Conservation (phyloP, 1,140 invertebrate genomes). For the Lordiphosa clarofinis region DNA sequence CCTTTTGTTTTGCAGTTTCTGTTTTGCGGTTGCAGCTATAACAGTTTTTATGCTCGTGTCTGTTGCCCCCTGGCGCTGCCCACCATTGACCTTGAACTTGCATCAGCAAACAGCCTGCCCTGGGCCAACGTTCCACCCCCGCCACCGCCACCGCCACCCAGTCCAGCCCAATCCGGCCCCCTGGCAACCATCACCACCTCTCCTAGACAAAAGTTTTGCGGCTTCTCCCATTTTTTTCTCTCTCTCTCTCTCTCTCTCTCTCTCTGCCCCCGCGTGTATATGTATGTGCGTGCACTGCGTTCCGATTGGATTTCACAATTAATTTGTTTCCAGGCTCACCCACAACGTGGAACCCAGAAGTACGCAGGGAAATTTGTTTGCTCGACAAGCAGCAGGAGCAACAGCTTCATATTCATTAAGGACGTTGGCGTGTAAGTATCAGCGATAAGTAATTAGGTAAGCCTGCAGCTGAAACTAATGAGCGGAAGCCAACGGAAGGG, state of each 20-base stretch:
- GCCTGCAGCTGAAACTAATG: too few relatives aligned
- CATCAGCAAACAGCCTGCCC: conserved; percentile 12
- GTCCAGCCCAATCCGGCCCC: neutral
- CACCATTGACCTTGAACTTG: conserved; percentile 48
- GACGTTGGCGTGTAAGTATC: too few relatives aligned
- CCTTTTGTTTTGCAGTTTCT: too few relatives aligned
- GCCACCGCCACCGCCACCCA: neutral
- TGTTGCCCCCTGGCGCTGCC: conserved; percentile 15
- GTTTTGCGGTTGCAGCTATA: conserved; percentile 19
- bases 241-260: neutral
- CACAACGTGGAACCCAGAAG: too few relatives aligned
- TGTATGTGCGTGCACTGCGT: conserved; percentile 38
- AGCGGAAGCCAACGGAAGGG: too few relatives aligned
- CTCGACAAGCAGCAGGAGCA: too few relatives aligned
- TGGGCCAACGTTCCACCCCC: neutral
- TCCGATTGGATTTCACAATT: conserved; percentile 49
- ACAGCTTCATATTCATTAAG: too few relatives aligned
- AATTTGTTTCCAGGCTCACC: conserved; percentile 20
- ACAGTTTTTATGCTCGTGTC: conserved; percentile 24
- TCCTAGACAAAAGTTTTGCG: conserved; percentile 17
- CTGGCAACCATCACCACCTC: neutral
- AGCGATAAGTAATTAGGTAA: too few relatives aligned
- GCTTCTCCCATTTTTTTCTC: conserved; percentile 1
- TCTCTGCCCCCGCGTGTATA: neutral
- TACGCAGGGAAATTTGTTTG: too few relatives aligned